Evolutionary conservation across 1,140 invertebrate species (phyloP).

Genomic region (Saccostrea cuccullata): DNA sequence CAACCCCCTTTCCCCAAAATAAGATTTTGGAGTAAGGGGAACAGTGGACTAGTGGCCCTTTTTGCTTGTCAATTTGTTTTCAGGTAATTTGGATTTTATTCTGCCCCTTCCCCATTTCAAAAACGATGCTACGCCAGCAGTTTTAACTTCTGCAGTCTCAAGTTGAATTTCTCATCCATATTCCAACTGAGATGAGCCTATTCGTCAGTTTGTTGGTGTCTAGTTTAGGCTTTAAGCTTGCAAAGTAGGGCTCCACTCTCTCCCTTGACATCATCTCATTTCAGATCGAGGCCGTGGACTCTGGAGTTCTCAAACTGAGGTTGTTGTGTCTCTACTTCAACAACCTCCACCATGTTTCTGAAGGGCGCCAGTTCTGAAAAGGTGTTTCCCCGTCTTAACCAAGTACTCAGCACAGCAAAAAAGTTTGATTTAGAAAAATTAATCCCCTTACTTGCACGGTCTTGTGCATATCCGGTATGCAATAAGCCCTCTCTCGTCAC

Average conservation of each 20-base stretch:
- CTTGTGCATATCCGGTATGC: neutral
- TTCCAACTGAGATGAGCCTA: constrained; percentile 34
- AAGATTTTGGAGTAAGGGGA: no score
- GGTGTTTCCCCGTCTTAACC: neutral
- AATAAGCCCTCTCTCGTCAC: neutral
- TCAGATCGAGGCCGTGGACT: constrained; percentile 17
- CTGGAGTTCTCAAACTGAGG: constrained; percentile 36
- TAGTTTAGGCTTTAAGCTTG: neutral
- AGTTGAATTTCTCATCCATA: constrained; percentile 48
- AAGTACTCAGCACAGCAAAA: constrained; percentile 6
- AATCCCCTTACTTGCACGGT: neutral
- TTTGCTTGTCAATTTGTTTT: no score
- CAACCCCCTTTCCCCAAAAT: no score
- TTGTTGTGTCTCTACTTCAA: constrained; percentile 4
- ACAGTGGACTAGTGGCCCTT: no score
- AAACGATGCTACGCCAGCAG: no score
- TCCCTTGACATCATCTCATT: constrained; percentile 23
- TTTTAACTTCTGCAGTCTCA: no score
- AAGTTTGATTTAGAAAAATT: constrained; percentile 30
- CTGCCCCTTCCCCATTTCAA: no score
- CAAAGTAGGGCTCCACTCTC: neutral
- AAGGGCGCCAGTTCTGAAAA: constrained; percentile 39
- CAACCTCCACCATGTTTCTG: constrained; percentile 26
- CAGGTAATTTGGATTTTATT: no score
- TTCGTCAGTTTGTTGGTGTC: neutral